These are phyloP conservation scores for Thinocorus orbignyianus DNA, from an alignment of 2,113 vertebrate genomes.

Conservation along the genomic window DNA sequence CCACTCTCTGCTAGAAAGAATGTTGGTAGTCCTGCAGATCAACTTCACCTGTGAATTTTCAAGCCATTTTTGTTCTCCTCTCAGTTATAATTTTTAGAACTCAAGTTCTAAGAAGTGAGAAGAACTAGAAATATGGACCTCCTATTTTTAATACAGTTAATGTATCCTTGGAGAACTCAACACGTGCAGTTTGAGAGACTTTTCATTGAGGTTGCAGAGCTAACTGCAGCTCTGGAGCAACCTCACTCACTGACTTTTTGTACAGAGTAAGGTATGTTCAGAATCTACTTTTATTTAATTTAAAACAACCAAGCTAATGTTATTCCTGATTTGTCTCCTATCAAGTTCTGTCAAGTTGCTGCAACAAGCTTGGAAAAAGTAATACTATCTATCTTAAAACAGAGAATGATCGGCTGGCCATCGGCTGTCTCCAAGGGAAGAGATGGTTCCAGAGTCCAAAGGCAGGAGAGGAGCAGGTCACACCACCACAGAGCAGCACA, in stretches of 20 bases:
- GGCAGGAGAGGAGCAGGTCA: background rate
- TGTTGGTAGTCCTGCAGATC: background rate
- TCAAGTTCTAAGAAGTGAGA: background rate
- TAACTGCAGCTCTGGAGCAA: background rate
- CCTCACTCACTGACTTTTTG: background rate
- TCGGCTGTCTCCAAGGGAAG: fast-evolving
- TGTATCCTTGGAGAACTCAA: background rate
- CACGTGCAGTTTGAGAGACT: background rate
- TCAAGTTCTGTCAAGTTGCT: background rate
- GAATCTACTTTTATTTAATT: background rate
- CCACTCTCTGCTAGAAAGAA: background rate
- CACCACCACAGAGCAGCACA: background rate
- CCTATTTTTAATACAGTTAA: background rate
- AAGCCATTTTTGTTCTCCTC: background rate
- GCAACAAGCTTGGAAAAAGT: background rate
- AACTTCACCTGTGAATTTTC: background rate
- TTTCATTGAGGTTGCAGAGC: background rate
- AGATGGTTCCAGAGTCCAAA: background rate
- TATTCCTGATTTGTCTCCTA: background rate
- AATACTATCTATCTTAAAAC: background rate
- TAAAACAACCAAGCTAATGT: background rate
- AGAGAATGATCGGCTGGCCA: background rate
- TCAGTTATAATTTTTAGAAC: background rate
- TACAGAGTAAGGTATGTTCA: background rate
- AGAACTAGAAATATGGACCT: background rate